Evolutionary conservation across 2,888 invertebrate genomes (phyloP).

Genomic region (Prenolepis imparis): DNA sequence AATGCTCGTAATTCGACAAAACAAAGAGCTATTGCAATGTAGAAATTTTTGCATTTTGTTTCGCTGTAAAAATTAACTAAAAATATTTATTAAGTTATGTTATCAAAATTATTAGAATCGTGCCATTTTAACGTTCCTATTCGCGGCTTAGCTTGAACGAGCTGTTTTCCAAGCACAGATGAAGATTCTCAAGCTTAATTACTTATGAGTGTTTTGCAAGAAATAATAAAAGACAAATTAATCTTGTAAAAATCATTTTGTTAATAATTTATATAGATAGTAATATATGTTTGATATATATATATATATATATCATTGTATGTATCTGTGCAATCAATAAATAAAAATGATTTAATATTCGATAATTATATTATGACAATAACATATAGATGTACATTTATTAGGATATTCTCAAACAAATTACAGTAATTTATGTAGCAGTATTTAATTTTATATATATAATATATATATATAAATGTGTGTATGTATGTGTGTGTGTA

Average conservation of each 20-base stretch:
- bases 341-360: slow-evolving; percentile 4
- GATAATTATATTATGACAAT: not conserved
- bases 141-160: slow-evolving; percentile 42
- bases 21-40: no score
- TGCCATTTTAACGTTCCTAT: slow-evolving; percentile 68
- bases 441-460: slow-evolving; percentile 12
- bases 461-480: no score
- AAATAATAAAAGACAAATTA: not conserved
- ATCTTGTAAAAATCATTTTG: slow-evolving; percentile 32
- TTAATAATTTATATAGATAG: slow-evolving; percentile 27
- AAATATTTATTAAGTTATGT: not conserved
- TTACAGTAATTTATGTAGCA: not conserved
- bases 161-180: not conserved
- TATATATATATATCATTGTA: slow-evolving; percentile 2
- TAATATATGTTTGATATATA: slow-evolving; percentile 40
- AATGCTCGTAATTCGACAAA: no score
- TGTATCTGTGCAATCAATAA: slow-evolving; percentile 19
- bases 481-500: no score
- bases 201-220: no score
- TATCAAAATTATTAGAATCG: not conserved
- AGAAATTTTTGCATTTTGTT: not conserved
- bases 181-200: no score
- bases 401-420: not conserved
- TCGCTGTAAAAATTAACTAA: not conserved
- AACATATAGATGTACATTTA: slow-evolving; percentile 8